Base-by-base conservation (phyloP, 1,140 invertebrate species). In the Drosophila tristis region DNA sequence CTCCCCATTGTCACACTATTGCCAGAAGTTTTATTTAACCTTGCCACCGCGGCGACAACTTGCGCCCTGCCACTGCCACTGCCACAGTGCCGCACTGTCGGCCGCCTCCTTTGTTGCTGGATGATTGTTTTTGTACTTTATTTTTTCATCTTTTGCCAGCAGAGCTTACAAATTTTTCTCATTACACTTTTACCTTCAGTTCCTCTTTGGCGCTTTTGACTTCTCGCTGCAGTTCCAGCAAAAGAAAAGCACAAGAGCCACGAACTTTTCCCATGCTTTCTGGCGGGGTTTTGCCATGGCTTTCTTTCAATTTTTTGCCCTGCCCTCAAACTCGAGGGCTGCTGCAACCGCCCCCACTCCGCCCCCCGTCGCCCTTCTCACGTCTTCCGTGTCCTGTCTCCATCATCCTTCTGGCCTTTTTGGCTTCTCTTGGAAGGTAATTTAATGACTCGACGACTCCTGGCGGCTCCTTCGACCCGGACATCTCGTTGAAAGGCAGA, bases 371-470 rank as follows among this genome's bases (percentile, higher is more conserved):
- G 16, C 16, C 16, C 16, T 16, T 16, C 47, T 23, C 23, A 20
- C 20, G 20, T 20, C 20, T 20, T 20, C 20, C 20, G 20, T 20
- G 20, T 25, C 48, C 16, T 43, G 15, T 15, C 43, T 29, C 23
- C 45, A 26, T 43, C 26, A 31, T 23, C 31, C 8, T 26, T 31
- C 9, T 59, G 16, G 20, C 47, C 20, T 51, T 39, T 44, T 51
- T 57, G 35, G 25, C 48, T 42, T 70, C 47, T 31, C 54, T 47
- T 16, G 26, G 2, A 43, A 71, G 81, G 82, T 86, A 86, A 86
- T 86, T 86, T 81, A 86, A 86, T 86, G 82, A 87, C 81, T 86
- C 65, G 62, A 80, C 60, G 35, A 50, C 45, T 66, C 31, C 39
- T 13, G 26, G 43, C n/a, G 42, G 9, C 35, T 39, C 35, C 64